Conservation (phyloP, 2,797 vertebrate genomes). For the Bovichtus diacanthus region DNA sequence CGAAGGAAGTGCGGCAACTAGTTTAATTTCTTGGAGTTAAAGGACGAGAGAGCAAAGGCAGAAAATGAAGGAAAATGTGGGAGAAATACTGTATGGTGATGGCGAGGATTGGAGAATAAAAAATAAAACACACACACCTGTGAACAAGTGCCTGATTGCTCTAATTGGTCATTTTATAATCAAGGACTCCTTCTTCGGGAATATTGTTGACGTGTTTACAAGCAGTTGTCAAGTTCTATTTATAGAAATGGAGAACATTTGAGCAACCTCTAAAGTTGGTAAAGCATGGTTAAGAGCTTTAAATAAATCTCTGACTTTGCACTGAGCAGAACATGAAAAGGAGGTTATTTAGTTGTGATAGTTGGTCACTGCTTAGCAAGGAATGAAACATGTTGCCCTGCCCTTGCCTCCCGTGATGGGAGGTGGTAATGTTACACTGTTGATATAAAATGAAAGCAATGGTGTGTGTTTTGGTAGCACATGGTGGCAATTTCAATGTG, state of each 20-base stretch:
- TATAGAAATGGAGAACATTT: slow-evolving; percentile 32
- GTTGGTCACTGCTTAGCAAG: background rate
- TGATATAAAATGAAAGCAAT: background rate
- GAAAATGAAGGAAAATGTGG: background rate
- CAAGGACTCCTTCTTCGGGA: slow-evolving; percentile 49
- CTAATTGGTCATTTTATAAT: slow-evolving; percentile 47
- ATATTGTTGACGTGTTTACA: slow-evolving; percentile 31
- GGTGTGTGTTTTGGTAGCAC: background rate
- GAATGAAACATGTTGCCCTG: slow-evolving; percentile 17
- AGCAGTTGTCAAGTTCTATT: slow-evolving; percentile 45
- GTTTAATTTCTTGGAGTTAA: slow-evolving; percentile 11
- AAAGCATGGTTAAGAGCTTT: slow-evolving; percentile 34
- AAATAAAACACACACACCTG: slow-evolving; percentile 35
- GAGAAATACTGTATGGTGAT: background rate
- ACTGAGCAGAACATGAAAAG: slow-evolving; percentile 27
- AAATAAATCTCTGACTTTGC: slow-evolving; percentile 27
- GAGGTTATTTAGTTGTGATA: slow-evolving; percentile 8
- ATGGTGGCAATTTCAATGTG: background rate
- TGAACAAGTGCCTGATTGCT: slow-evolving; percentile 38
- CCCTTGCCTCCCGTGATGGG: too few species aligned
- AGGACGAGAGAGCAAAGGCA: background rate
- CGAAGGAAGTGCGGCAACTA: background rate
- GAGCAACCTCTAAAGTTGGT: slow-evolving; percentile 12
- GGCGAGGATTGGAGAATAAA: slow-evolving; percentile 1
- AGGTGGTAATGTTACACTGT: background rate